Base-by-base conservation (phyloP, 2,797 vertebrate genomes). In the Cheirogaleus major region DNA sequence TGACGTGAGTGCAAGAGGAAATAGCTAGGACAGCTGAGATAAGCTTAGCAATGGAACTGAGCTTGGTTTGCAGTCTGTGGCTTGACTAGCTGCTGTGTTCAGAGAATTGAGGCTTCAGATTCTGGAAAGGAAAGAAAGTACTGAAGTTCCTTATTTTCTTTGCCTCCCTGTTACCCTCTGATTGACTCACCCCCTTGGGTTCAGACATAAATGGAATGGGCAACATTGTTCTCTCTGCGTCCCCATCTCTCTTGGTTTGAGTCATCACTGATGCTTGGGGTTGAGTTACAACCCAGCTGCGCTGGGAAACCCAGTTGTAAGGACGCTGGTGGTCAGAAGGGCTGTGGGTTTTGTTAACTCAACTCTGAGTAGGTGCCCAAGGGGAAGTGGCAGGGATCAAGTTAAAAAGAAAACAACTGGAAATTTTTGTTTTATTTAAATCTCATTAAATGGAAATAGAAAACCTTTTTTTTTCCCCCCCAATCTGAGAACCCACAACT, bases 401-500 rank as follows among this genome's bases (percentile, higher is more conserved):
- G 63, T 96, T 93, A 81, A 91, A 96, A 93, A 96, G 90, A 94
- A 95, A 97, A 89, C 78, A 96, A 80, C 35, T 65, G 45, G 43
- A 75, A 93, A 84, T 84, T 90, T 95, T 88, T 94, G 25, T 84
- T 93, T 79, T 83, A 83, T 87, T 96, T 95, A 87, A 88, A 61
- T 86, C 45, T 89, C 67, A 84, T 84, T 95, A 89, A 89, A 80
- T 88, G 20, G 90, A 95, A 93, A 73, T 18, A 83, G 70, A 87
- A 82, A 69, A 85, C 5, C 17, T 65, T 57, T 3, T 43, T 43
- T 12, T 35, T 20, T 10, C 8, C 17, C 25, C 50, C n/a, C 35
- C 9, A 57, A 38, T 67, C 43, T 92, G 0, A 63, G 61, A 96
- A 81, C 41, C 7, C 72, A 93, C 41, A 75, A n/a, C 52, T 92